Evolutionary conservation across 2,113 vertebrate genomes (phyloP).

Genomic region (Dicerorhinus sumatrensis): DNA sequence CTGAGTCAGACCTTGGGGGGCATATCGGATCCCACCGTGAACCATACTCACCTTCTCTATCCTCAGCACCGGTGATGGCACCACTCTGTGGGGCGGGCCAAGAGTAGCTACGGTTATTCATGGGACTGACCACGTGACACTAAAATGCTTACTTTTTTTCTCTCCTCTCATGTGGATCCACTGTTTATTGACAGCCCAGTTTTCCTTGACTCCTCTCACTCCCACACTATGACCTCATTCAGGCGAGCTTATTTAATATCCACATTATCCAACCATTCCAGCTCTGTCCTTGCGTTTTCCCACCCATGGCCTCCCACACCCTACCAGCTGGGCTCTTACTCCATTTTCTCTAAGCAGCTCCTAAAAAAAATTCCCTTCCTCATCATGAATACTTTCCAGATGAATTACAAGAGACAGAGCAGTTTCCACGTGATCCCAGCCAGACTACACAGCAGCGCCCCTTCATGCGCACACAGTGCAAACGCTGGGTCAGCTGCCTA

Average conservation of each 20-base stretch:
- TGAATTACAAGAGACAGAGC: neutral
- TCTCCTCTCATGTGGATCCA: neutral
- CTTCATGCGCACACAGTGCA: neutral
- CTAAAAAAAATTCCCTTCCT: neutral
- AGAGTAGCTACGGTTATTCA: neutral
- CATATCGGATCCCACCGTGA: neutral
- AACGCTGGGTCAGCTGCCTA: neutral
- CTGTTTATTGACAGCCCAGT: neutral
- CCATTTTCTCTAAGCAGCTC: conserved; percentile 8
- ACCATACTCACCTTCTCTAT: conserved; percentile 62
- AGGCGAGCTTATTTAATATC: neutral
- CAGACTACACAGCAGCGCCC: neutral
- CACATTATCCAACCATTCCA: neutral
- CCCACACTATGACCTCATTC: neutral
- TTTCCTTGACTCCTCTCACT: neutral
- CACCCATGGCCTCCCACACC: neutral
- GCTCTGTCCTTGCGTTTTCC: neutral
- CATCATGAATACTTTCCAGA: conserved; percentile 25
- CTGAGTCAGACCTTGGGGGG: neutral
- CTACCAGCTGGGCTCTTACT: neutral
- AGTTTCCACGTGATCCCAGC: neutral
- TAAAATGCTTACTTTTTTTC: neutral
- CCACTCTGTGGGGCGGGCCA: neutral
- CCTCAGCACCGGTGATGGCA: conserved; percentile 29
- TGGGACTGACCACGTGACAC: neutral